phyloP scores from a whole-genome alignment of 2,888 invertebrate genomes.

The Litoditis marina region DNA sequence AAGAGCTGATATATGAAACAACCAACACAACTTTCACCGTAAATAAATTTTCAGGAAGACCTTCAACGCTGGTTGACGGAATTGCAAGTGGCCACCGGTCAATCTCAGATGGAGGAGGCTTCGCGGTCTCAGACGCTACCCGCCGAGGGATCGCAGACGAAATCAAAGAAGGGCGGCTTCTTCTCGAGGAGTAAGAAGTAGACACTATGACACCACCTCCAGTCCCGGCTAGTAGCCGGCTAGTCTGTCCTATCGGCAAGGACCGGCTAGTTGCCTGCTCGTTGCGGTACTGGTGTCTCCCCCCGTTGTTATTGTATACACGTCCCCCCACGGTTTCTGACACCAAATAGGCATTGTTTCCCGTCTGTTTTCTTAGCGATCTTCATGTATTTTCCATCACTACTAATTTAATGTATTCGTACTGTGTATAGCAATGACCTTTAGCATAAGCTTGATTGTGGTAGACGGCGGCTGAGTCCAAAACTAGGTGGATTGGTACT shows the following conservation, averaged over 20 bases:
- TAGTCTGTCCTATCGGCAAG: too few relatives aligned
- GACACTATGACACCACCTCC: background rate
- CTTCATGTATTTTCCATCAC: too few relatives aligned
- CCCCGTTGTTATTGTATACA: conserved; percentile 9
- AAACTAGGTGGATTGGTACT: too few relatives aligned
- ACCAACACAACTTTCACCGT: background rate
- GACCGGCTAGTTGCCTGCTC: too few relatives aligned
- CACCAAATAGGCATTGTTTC: conserved; percentile 7
- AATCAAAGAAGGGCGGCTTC: conserved; percentile 54
- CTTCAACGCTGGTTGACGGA: conserved; percentile 86
- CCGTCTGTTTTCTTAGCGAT: too few relatives aligned
- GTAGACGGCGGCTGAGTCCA: too few relatives aligned
- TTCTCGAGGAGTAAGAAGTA: conserved; percentile 56
- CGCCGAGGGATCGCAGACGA: conserved; percentile 22
- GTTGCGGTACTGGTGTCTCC: background rate
- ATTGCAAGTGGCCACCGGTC: conserved; percentile 75
- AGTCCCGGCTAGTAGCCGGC: too few relatives aligned
- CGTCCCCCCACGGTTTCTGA: conserved; percentile 14
- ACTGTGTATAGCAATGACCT: too few relatives aligned
- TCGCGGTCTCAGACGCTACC: conserved; percentile 65
- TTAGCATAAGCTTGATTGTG: too few relatives aligned
- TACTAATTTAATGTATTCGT: too few relatives aligned
- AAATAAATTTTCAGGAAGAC: conserved; percentile 75
- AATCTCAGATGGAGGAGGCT: conserved; percentile 41
- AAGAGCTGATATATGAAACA: too few relatives aligned